Evolutionary conservation across 2,113 vertebrate genomes (phyloP).

Genomic region (Vireo altiloquus): DNA sequence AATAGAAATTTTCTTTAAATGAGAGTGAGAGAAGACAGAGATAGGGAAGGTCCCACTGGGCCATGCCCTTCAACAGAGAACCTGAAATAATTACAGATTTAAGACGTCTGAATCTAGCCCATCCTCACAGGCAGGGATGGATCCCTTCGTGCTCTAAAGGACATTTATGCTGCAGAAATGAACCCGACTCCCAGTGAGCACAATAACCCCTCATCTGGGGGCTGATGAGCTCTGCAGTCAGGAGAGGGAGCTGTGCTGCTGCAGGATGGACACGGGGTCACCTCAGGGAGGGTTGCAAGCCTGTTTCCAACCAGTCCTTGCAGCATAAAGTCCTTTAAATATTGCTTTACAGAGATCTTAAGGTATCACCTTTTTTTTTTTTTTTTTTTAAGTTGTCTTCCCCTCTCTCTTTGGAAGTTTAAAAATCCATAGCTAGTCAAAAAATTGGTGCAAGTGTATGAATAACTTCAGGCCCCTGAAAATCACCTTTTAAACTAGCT

Average conservation of each 20-base stretch:
- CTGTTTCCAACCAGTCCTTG: not conserved
- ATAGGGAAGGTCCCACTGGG: not conserved
- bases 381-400: not conserved
- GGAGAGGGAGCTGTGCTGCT: slow-evolving; percentile 46
- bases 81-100: not conserved
- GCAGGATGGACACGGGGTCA: rapidly evolving
- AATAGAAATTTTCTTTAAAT: not conserved
- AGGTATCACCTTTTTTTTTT: not conserved
- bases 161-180: not conserved
- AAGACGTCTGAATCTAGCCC: not conserved
- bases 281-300: not conserved
- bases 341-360: not conserved
- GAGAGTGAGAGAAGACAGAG: not conserved
- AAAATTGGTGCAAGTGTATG: not conserved
- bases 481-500: not conserved
- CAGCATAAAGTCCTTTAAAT: not conserved
- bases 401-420: not conserved
- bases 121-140: not conserved
- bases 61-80: not conserved
- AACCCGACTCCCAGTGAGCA: rapidly evolving
- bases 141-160: rapidly evolving
- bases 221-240: not conserved
- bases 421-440: not conserved
- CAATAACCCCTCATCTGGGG: rapidly evolving
- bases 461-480: not conserved